These are phyloP conservation scores for Trichonephila clavipes DNA, from an alignment of 1,140 invertebrate genomes.

Conservation along the genomic window DNA sequence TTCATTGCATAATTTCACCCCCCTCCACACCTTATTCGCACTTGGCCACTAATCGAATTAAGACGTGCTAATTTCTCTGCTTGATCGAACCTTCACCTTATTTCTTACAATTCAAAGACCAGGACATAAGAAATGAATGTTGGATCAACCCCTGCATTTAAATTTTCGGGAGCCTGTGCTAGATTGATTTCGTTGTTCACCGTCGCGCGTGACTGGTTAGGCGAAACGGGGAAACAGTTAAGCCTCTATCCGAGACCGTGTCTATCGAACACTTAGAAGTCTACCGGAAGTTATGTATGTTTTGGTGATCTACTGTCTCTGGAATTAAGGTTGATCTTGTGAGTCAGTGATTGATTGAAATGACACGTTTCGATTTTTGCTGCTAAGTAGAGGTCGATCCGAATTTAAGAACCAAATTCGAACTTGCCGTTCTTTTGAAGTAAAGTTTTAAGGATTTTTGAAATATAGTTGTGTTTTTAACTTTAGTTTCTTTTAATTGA, in stretches of 20 bases:
- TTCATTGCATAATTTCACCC: background rate
- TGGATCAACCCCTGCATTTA: background rate
- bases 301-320: background rate
- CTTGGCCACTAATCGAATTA: constrained; percentile 2
- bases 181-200: background rate
- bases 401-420: background rate
- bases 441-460: too few relatives aligned
- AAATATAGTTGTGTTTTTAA: too few relatives aligned
- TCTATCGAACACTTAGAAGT: background rate
- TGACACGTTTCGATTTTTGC: background rate
- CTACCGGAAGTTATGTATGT: background rate
- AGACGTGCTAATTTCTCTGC: constrained; percentile 18
- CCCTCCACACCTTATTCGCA: background rate
- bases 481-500: too few relatives aligned
- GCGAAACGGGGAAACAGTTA: constrained; percentile 8
- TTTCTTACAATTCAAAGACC: background rate
- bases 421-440: background rate
- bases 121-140: background rate
- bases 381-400: background rate
- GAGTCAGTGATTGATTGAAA: background rate
- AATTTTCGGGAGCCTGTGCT: too few relatives aligned
- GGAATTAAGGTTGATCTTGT: background rate
- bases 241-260: background rate
- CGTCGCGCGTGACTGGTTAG: background rate
- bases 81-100: background rate